Evolutionary conservation across 2,113 vertebrate species (phyloP), one percentile per base, ranked within the genome.

Genomic region (Glaucidium brasilianum): DNA sequence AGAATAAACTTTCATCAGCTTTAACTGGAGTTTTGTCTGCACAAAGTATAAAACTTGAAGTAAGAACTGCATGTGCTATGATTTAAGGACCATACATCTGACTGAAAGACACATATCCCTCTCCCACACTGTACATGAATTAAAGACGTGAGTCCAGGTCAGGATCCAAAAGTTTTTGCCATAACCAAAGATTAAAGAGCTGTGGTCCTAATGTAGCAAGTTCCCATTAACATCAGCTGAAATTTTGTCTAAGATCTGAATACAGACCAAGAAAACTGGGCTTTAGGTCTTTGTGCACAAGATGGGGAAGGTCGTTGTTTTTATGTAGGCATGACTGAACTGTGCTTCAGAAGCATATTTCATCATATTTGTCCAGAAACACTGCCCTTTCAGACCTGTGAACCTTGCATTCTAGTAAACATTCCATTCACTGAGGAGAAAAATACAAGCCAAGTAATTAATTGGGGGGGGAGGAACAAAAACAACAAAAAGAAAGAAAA

Each of bases 351-450:
- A 97, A 59, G 11, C 8, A 5, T 64, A 68, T 92, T 76, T 78
- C 49, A 67, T 69, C 23, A 12, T 34, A 67, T 84, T 39, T 26
- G 18, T 85, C 56, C 77, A 90, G 58, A 82, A 96, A 93, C 32
- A 82, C 76, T 68, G 37, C 23, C 32, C 41, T 92, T 85, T 87
- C 85, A 94, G 68, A 93, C 59, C 49, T 77, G 25, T 26, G 67
- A 96, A 95, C 25, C 81, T 88, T 88, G 5, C 35, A 71, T 78
- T 92, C n/a, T 64, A 64, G 75, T 52, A 69, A 94, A 71, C 25
- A 68, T 43, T 71, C 64, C 16, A 19, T 90, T 79, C 39, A 95
- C 64, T 34, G 87, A 93, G 73, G 64, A 95, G 39, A 16, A 94
- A 95, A 92, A 83, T 34, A 60, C 11, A n/a, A 95, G 11, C 25